Percentiles rank a stretch among this genome's conserved stretches.
Evolutionary conservation across 2,113 vertebrate genomes (phyloP).

Genomic region (Malurus melanocephalus): DNA sequence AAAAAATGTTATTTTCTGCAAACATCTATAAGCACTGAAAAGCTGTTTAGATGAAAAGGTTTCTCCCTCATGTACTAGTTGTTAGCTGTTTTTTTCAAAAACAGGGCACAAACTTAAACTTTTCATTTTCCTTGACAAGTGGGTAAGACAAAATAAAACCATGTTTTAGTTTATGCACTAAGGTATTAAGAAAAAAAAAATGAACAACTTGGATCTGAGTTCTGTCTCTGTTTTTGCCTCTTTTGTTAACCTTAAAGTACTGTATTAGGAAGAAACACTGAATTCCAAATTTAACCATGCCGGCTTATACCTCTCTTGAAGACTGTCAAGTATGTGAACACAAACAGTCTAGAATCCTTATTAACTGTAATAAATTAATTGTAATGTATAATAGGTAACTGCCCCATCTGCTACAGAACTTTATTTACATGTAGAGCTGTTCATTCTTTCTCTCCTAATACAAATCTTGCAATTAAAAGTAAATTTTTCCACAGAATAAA

Average conservation of each 20-base stretch:
- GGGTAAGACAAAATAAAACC: background rate
- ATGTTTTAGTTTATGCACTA: background rate
- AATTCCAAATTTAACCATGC: background rate
- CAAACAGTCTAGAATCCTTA: background rate
- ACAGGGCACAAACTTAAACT: background rate
- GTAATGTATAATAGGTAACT: background rate
- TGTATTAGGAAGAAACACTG: background rate
- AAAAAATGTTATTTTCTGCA: conserved; percentile 47
- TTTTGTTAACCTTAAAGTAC: background rate
- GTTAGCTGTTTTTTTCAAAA: conserved; percentile 1
- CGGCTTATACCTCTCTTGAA: background rate
- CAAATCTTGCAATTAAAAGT: background rate
- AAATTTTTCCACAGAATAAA: background rate
- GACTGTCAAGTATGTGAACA: background rate
- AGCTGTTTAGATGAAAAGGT: conserved; percentile 14
- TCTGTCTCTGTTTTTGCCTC: background rate
- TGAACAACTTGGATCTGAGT: background rate
- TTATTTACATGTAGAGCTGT: background rate
- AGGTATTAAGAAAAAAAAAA: background rate
- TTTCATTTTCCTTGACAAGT: background rate
- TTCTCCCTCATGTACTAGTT: background rate
- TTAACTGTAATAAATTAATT: too few species aligned
- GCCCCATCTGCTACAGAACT: background rate
- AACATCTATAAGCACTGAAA: conserved; percentile 28
- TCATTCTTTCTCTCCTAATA: background rate